Percentiles rank a stretch among this genome's conserved stretches.
These are phyloP conservation scores for Sympetrum striolatum DNA, from an alignment of 2,888 invertebrate genomes.

Conservation along the genomic window DNA sequence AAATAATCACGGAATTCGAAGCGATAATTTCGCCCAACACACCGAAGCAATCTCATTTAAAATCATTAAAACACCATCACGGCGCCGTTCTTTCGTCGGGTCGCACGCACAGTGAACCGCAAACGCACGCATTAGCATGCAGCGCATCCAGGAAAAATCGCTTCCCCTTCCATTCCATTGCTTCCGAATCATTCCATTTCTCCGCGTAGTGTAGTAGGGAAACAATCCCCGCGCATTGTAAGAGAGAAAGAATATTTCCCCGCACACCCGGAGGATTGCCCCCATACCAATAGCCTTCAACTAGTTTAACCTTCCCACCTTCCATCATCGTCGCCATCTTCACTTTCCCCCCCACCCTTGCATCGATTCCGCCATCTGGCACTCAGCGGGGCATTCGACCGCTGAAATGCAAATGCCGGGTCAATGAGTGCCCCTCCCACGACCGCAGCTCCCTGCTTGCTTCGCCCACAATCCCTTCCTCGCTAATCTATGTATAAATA, in stretches of 20 bases:
- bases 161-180: not conserved
- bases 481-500: conserved; percentile 26
- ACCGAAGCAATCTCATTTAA: not conserved
- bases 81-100: not conserved
- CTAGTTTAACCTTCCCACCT: not conserved
- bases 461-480: not conserved
- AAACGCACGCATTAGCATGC: not conserved
- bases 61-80: not conserved
- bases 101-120: not conserved
- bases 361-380: conserved; percentile 38
- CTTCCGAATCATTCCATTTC: not conserved
- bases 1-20: not conserved
- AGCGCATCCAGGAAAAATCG: not conserved
- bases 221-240: not conserved
- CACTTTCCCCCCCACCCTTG: not conserved
- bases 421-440: conserved; percentile 17
- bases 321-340: not conserved
- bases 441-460: not conserved
- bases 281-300: not conserved
- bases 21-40: not conserved
- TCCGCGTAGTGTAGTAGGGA: not conserved
- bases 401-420: conserved; percentile 43
- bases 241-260: not conserved
- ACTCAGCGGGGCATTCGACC: conserved; percentile 18
- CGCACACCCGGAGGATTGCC: too few species aligned